Percentiles rank a stretch among this genome's conserved stretches.
Conservation (phyloP, 1,140 invertebrate species). For the Drosophila obscura region DNA sequence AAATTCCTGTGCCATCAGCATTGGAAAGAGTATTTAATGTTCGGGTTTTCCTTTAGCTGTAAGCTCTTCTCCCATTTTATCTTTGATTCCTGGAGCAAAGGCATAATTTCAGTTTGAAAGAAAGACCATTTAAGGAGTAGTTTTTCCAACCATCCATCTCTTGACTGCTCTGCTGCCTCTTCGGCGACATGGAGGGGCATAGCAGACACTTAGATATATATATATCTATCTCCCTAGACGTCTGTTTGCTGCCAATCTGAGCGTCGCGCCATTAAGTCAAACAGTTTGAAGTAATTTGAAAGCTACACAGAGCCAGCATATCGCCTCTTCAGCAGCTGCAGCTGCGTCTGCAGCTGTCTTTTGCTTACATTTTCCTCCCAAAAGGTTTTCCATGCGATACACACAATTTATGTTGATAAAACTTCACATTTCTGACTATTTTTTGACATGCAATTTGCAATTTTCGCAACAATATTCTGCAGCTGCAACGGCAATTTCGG, state of each 20-base stretch:
- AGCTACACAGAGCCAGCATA: conserved; percentile 37
- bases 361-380: conserved; percentile 7
- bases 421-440: conserved; percentile 43
- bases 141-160: conserved; percentile 47
- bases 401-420: conserved; percentile 44
- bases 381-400: conserved; percentile 19
- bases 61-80: neutral
- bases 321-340: neutral
- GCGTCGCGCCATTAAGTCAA: conserved; percentile 66
- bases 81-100: conserved; percentile 44
- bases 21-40: conserved; percentile 19
- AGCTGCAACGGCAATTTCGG: conserved; percentile 17
- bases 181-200: too few relatives aligned
- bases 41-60: neutral
- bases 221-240: conserved; percentile 32
- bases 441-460: conserved; percentile 67
- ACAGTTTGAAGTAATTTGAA: conserved; percentile 64
- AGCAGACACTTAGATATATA: neutral
- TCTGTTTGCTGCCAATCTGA: conserved; percentile 76
- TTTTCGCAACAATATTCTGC: conserved; percentile 8
- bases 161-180: neutral
- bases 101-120: conserved; percentile 66
- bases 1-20: too few relatives aligned
- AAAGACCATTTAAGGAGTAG: conserved; percentile 52
- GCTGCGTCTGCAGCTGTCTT: neutral